phyloP scores from a whole-genome alignment of 2,113 vertebrate species.

The Oryzias celebensis region DNA sequence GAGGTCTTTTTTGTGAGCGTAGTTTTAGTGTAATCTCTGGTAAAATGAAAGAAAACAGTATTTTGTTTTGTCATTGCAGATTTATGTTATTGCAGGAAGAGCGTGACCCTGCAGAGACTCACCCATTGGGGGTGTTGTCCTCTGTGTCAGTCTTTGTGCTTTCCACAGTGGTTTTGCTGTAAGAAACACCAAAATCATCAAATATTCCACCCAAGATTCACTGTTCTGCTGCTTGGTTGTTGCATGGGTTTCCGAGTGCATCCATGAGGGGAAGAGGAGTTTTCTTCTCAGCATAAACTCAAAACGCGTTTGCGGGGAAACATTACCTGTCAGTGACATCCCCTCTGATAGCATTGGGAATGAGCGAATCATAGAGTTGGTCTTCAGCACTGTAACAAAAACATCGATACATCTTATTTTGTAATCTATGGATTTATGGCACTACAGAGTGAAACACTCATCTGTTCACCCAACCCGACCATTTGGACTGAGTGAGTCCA shows the following conservation, averaged over 20 bases:
- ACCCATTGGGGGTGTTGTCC: slow-evolving; percentile 38
- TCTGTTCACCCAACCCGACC: too few species aligned
- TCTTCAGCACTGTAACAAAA: slow-evolving; percentile 42
- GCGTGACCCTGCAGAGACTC: slow-evolving; percentile 21
- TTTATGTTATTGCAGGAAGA: background rate
- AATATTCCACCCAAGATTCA: too few species aligned
- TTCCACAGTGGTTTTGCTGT: slow-evolving; percentile 30
- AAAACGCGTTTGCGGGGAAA: background rate
- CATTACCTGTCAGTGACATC: slow-evolving; percentile 43
- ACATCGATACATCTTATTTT: background rate
- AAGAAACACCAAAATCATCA: background rate
- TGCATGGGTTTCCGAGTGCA: too few species aligned
- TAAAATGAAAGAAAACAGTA: slow-evolving; percentile 4
- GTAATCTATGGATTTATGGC: too few species aligned
- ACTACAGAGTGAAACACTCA: too few species aligned
- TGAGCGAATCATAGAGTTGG: slow-evolving; percentile 32
- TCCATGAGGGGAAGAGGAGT: too few species aligned
- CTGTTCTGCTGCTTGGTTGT: too few species aligned
- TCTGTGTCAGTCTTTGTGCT: slow-evolving; percentile 47
- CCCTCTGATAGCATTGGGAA: slow-evolving; percentile 19
- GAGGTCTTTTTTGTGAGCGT: slow-evolving; percentile 30
- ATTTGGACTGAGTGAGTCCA: too few species aligned
- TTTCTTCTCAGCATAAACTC: background rate
- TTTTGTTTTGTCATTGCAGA: background rate
- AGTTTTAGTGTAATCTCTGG: slow-evolving; percentile 39